Evolutionary conservation across 2,113 vertebrate genomes (phyloP).

Genomic region (Caranx ignobilis): DNA sequence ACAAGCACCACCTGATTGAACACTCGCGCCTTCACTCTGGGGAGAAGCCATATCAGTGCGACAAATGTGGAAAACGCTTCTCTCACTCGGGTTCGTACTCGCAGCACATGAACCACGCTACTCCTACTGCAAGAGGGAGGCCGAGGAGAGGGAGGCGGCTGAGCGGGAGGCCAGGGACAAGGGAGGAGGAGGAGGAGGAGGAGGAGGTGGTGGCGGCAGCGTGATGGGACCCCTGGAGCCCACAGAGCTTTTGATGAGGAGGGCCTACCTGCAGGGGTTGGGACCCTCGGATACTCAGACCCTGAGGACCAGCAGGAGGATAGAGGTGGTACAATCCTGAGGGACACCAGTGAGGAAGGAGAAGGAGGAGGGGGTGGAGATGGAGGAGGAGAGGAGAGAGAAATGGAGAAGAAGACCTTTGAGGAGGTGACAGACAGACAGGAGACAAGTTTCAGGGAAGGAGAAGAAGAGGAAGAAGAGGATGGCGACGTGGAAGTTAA

Average conservation of each 20-base stretch:
- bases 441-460: conserved; percentile 89
- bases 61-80: conserved; percentile 94
- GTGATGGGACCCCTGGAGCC: conserved; percentile 90
- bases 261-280: conserved; percentile 93
- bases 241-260: conserved; percentile 93
- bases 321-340: conserved; percentile 80
- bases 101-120: conserved; percentile 99
- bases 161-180: conserved; percentile 92
- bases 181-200: conserved; percentile 90
- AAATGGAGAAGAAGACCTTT: conserved; percentile 89
- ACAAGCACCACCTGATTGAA: conserved; percentile 98
- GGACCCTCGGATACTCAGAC: conserved; percentile 93
- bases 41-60: conserved; percentile 88
- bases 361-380: conserved; percentile 82
- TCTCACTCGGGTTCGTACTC: conserved; percentile 98
- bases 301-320: conserved; percentile 87
- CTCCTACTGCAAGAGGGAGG: conserved; percentile 98
- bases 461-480: conserved; percentile 86
- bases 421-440: conserved; percentile 88
- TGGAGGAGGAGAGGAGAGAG: conserved; percentile 86
- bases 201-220: conserved; percentile 47
- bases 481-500: conserved; percentile 88
- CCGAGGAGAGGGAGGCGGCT: conserved; percentile 94
- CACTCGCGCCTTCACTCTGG: conserved; percentile 97
- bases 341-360: conserved; percentile 84